Base-by-base conservation (phyloP, 2,113 vertebrate species). In the Pitta sordida region DNA sequence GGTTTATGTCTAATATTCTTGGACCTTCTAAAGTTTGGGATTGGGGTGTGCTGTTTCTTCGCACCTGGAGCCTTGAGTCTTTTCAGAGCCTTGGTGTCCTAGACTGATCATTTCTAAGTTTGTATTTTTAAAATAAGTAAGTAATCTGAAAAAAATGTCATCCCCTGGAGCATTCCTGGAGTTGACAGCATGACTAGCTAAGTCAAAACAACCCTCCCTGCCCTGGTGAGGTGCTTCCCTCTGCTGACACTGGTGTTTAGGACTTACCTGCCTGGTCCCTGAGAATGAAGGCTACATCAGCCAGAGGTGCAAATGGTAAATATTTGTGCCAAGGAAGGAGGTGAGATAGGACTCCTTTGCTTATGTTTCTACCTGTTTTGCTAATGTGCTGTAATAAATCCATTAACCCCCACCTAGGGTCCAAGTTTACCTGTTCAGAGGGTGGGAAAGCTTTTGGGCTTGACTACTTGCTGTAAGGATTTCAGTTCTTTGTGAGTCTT, bases 231-330 rank as follows among this genome's bases (percentile, higher is more conserved):
- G 18, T 58, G 19, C 17, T 17, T 62, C 7, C 10, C 7, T 59
- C 12, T 48, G 34, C 32, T 51, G 34, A 55, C 16, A 26, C 17
- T 46, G 16, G 27, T 59, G 23, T 15, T 56, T 62, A 44, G 29
- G 34, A 14, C 11, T 59, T 32, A 34, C 32, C 36, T 58, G 11
- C 43, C 20, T 29, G 15, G 13, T 37, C 29, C 16, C 23, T 48
- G 19, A 37, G 17, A 59, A 44, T 6, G 34, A 55, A 78, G 9
- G 24, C 14, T 59, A 8, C 1, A 4, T 23, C 74, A 85, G 6
- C 13, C 14, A 8, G 1, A 13, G 26, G 6, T 41, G 34, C 10
- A 49, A 68, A 39, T 0, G 1, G 27, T 17, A 39, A 37, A 9
- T 11, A 17, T 13, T 49, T 4, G 5, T 48, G 9, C 27, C 3